Conservation (phyloP, 2,888 invertebrate species). For the Temnothorax unifasciatus region DNA sequence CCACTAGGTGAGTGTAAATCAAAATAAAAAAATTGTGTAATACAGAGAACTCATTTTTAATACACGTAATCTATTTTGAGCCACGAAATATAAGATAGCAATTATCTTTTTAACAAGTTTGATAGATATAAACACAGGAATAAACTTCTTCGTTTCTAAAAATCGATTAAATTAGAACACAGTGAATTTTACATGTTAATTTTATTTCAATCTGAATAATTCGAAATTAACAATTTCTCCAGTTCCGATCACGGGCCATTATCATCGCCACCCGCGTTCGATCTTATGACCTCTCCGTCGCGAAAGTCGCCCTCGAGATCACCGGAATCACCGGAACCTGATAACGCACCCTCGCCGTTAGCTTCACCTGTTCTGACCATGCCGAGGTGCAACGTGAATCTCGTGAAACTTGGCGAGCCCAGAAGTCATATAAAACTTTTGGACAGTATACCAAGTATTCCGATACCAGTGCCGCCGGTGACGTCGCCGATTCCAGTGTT, state of each 20-base stretch:
- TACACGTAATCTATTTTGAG: neutral
- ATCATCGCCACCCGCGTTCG: constrained; percentile 66
- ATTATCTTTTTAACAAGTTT: constrained; percentile 4
- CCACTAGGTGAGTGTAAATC: constrained; percentile 67
- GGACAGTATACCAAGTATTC: constrained; percentile 83
- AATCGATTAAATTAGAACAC: neutral
- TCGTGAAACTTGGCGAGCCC: constrained; percentile 82
- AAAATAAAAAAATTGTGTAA: neutral
- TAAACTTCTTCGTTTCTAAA: neutral
- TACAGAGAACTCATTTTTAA: neutral
- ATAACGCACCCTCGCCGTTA: constrained; percentile 62
- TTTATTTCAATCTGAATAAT: neutral
- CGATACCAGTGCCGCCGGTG: constrained; percentile 78
- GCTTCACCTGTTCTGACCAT: constrained; percentile 77
- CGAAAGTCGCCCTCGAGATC: constrained; percentile 72
- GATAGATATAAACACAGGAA: neutral
- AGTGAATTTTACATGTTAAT: neutral
- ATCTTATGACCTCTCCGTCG: constrained; percentile 63
- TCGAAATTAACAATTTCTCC: constrained; percentile 19
- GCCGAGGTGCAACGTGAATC: constrained; percentile 82
- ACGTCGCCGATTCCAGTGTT: constrained; percentile 77
- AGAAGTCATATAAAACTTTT: constrained; percentile 83
- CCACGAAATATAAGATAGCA: neutral
- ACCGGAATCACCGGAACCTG: constrained; percentile 51
- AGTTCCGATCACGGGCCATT: constrained; percentile 74